phyloP scores from a whole-genome alignment of 1,140 invertebrate genomes.

The Bicyclus anynana region DNA sequence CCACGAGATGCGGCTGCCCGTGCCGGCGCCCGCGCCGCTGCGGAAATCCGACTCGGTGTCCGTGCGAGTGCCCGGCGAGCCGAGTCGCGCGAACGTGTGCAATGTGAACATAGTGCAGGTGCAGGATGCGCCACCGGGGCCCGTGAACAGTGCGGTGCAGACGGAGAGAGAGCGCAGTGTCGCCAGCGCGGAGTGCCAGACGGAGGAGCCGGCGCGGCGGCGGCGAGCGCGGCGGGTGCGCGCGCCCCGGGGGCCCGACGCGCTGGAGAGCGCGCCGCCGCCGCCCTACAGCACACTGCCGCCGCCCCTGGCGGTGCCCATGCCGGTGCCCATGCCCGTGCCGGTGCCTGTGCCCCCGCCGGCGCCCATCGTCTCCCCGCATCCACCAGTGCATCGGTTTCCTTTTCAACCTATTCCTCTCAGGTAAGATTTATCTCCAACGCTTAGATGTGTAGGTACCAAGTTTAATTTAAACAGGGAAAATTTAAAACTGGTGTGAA shows the following conservation, averaged over 20 bases:
- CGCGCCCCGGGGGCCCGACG: constrained; percentile 47
- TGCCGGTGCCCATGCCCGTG: constrained; percentile 38
- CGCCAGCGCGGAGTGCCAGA: constrained; percentile 65
- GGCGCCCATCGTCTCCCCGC: constrained; percentile 47
- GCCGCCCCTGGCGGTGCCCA: constrained; percentile 38
- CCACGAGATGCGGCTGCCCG: constrained; percentile 73
- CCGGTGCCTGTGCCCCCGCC: constrained; percentile 38
- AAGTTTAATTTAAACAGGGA: neutral
- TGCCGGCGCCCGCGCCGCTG: constrained; percentile 68
- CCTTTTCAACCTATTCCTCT: constrained; percentile 75
- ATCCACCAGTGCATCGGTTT: constrained; percentile 62
- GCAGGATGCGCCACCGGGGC: constrained; percentile 50
- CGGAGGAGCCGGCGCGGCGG: constrained; percentile 64
- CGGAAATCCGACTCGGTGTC: constrained; percentile 65
- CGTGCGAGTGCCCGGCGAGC: constrained; percentile 63
- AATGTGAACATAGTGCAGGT: constrained; percentile 72
- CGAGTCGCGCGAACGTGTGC: constrained; percentile 57
- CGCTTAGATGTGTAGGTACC: neutral
- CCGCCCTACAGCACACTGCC: constrained; percentile 75
- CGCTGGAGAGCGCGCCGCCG: constrained; percentile 55
- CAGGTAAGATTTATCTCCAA: constrained; percentile 39
- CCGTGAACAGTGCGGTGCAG: constrained; percentile 68
- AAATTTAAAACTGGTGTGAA: too few relatives aligned
- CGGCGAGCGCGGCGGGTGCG: constrained; percentile 47
- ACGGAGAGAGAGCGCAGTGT: constrained; percentile 63